Evolutionary conservation across 1,140 invertebrate genomes (phyloP), one percentile per base, ranked within the genome.

Genomic region (Tigriopus japonicus): DNA sequence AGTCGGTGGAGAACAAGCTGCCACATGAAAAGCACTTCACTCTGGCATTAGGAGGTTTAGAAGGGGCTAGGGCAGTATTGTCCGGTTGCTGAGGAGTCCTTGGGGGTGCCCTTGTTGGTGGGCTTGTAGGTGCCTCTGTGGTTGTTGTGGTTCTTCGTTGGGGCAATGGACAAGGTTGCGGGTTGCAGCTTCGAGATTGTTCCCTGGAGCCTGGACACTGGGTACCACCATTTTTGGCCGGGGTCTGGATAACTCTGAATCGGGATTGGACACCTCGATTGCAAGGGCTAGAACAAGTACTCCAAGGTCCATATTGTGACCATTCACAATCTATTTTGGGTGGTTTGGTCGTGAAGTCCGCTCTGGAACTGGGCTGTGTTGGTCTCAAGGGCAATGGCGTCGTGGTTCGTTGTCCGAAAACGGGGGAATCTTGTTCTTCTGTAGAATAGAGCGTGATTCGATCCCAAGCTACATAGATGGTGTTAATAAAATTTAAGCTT

Each of bases 1-100:
- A 49, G 28, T 61, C 59, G 7, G 59, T 61, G 19, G 49, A 56
- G 28, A 23, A 61, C 13, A 61, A 19, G 35, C 59, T 61, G 14
- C 59, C 59, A 40, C 59, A 61, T 45, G 59, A 6, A 21, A 24
- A 61, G 19, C 59, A 61, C 53, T 53, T 54, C n/a, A 61, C 59
- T 21, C 59, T 15, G 14, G 17, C 21, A 17, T 58, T 42, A 40
- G 28, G 3, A 5, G 28, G 28, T 35, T 9, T 35, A 5, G 3
- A 9, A 35, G 28, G 6, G 23, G n/a, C n/a, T 12, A 54, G 5
- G 10, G 45, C 15, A 51, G 15, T 51, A 51, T 51, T 51, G 2
- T 2, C 3, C 2, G 21, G 45, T 7, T 51, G 2, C 15, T 51
- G 45, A 17, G 45, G 21, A 5, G 3, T 54, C 28, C 28, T 54